Conservation (phyloP, 2,888 invertebrate genomes). For the Dendrolimus pini region DNA sequence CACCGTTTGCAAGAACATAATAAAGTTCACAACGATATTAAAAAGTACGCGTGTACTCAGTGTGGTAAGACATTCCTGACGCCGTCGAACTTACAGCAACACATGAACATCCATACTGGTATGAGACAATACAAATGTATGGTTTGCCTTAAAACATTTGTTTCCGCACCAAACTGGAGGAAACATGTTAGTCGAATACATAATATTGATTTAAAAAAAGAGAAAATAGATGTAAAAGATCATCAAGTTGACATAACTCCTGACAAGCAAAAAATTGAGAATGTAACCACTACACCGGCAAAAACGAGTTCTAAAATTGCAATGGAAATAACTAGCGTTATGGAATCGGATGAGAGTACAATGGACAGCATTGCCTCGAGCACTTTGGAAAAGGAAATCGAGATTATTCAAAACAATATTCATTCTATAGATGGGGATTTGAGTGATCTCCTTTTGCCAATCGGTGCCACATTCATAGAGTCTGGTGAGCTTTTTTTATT, state of each 20-base stretch:
- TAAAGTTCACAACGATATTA: conserved; percentile 53
- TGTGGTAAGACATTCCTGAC: conserved; percentile 68
- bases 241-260: not conserved
- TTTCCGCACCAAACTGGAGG: conserved; percentile 74
- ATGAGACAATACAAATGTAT: conserved; percentile 73
- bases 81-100: conserved; percentile 52
- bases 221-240: not conserved
- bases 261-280: not conserved
- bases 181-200: conserved; percentile 70
- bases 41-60: conserved; percentile 63
- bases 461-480: not conserved
- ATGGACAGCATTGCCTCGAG: conserved; percentile 37
- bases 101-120: conserved; percentile 76
- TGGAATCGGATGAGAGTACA: conserved; percentile 29
- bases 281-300: not conserved
- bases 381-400: conserved; percentile 30
- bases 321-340: not conserved
- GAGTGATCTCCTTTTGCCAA: not conserved
- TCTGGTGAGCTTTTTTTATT: not conserved
- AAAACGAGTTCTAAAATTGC: not conserved
- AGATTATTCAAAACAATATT: conserved; percentile 15
- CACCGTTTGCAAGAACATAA: conserved; percentile 45
- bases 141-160: conserved; percentile 73
- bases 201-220: conserved; percentile 22
- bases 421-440: not conserved